Evolutionary conservation across 1,140 invertebrate genomes (phyloP).

Genomic region (Drosophila mojavensis): DNA sequence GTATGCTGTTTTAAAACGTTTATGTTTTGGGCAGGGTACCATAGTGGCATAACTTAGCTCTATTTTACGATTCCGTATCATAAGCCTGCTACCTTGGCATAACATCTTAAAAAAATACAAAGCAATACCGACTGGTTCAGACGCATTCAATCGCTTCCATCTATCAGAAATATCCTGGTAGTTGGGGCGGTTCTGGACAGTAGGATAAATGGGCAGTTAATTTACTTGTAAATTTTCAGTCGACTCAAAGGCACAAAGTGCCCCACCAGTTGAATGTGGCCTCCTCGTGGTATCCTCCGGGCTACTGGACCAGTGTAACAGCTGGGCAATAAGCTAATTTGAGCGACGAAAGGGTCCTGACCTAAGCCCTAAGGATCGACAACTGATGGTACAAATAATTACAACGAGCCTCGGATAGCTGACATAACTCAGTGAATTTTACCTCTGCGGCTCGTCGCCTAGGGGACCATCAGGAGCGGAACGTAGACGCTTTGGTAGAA

Average conservation of each 20-base stretch:
- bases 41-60: background rate
- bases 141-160: too few species aligned
- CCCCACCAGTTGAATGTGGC: background rate
- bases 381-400: background rate
- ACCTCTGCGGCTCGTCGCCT: background rate
- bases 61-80: background rate
- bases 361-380: background rate
- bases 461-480: background rate
- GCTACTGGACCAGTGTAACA: background rate
- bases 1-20: background rate
- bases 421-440: background rate
- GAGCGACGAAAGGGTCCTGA: background rate
- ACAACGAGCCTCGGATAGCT: conserved; percentile 2
- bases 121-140: too few species aligned
- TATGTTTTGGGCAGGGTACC: background rate
- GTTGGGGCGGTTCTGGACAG: too few species aligned
- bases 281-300: background rate
- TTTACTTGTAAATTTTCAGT: background rate
- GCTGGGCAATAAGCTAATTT: background rate
- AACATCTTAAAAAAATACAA: background rate
- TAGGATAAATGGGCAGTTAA: too few species aligned
- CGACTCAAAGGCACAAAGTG: background rate
- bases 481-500: background rate
- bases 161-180: too few species aligned
- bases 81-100: background rate